Percentiles rank a stretch among this genome's conserved stretches.
These are phyloP conservation scores for Heterochromis multidens DNA, from an alignment of 2,113 vertebrate genomes.

Conservation along the genomic window DNA sequence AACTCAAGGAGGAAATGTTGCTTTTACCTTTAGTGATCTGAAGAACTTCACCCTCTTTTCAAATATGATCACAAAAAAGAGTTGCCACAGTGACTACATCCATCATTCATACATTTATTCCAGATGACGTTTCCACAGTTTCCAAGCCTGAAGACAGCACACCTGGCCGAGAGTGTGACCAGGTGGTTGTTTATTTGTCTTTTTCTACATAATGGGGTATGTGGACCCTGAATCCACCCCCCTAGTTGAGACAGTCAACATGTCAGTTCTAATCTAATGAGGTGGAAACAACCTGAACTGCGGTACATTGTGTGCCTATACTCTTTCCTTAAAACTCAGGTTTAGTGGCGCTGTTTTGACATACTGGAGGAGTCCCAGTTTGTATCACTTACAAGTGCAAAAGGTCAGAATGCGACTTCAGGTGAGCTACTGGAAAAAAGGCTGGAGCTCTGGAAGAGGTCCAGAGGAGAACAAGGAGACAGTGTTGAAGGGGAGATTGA, in stretches of 20 bases:
- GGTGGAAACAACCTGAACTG: background rate
- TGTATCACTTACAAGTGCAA: background rate
- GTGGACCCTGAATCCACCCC: background rate
- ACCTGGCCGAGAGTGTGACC: rapidly evolving
- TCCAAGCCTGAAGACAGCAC: background rate
- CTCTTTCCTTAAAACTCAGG: background rate
- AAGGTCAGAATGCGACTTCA: background rate
- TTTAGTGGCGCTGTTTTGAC: background rate
- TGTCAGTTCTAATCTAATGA: background rate
- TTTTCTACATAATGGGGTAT: background rate
- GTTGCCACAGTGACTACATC: no score
- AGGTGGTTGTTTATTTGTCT: background rate
- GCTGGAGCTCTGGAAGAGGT: background rate
- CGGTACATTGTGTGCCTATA: background rate
- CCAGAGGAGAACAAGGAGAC: no score
- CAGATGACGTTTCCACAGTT: background rate
- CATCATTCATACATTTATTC: background rate
- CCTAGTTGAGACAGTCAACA: background rate
- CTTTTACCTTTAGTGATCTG: no score
- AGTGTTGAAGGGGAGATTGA: no score
- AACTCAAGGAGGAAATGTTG: background rate
- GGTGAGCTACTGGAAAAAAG: background rate
- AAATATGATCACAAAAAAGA: no score
- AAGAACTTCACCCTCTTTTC: no score
- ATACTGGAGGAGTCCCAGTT: background rate